Evolutionary conservation across 2,888 invertebrate genomes (phyloP).

Genomic region (Eudasyphora cyanicolor): DNA sequence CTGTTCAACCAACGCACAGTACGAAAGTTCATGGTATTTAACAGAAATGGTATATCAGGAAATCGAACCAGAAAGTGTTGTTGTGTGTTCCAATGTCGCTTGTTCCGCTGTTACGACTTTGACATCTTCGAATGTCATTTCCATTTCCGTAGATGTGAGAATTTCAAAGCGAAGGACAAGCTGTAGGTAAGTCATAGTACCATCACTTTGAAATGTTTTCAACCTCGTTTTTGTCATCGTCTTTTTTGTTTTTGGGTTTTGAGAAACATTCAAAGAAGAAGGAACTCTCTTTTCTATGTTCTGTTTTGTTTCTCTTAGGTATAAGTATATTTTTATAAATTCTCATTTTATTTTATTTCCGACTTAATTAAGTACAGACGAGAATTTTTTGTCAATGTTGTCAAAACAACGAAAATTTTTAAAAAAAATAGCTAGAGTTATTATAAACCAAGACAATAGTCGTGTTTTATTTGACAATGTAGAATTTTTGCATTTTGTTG

Average conservation of each 20-base stretch:
- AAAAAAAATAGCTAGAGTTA: not conserved
- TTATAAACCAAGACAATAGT: too few relatives aligned
- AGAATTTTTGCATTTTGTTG: too few relatives aligned
- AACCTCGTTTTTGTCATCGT: too few relatives aligned
- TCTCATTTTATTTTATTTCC: slow-evolving; percentile 28
- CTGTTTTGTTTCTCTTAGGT: not conserved
- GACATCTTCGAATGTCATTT: slow-evolving; percentile 27
- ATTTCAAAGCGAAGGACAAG: slow-evolving; percentile 1
- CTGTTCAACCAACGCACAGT: too few relatives aligned
- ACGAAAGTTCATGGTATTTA: too few relatives aligned
- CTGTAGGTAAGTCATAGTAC: not conserved
- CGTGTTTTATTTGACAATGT: too few relatives aligned
- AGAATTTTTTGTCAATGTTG: not conserved
- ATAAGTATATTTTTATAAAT: not conserved
- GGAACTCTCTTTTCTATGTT: not conserved
- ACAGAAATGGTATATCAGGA: too few relatives aligned
- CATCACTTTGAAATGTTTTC: not conserved
- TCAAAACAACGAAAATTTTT: not conserved
- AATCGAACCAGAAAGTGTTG: too few relatives aligned
- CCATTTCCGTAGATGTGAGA: not conserved
- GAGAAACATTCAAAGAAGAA: not conserved
- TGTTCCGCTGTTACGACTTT: slow-evolving; percentile 48
- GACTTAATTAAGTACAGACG: slow-evolving; percentile 16
- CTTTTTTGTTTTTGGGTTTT: not conserved
- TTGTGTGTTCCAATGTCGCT: slow-evolving; percentile 22